Evolutionary conservation across 2,113 vertebrate genomes (phyloP).

Genomic region (Calypte anna): DNA sequence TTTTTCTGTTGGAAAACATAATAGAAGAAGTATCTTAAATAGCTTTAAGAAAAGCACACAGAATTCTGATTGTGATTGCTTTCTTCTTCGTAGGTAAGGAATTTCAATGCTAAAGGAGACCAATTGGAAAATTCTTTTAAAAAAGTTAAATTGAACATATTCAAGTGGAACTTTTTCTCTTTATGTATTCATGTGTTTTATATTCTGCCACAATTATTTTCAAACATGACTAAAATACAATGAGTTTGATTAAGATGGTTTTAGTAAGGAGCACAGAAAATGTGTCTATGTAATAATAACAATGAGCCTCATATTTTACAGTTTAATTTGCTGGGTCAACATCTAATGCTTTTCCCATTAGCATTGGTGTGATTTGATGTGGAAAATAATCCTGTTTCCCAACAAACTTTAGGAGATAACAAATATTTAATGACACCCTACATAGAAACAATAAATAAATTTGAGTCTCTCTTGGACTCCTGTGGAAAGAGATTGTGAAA

Average conservation of each 20-base stretch:
- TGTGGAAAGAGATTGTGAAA: slow-evolving; percentile 80
- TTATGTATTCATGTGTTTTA: slow-evolving; percentile 35
- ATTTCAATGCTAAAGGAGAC: background rate
- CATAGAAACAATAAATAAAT: slow-evolving; percentile 85
- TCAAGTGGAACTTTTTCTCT: slow-evolving; percentile 14
- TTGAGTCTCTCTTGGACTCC: slow-evolving; percentile 80
- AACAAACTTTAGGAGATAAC: slow-evolving; percentile 79
- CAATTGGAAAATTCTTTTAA: background rate
- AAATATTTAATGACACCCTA: slow-evolving; percentile 87
- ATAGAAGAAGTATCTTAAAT: background rate
- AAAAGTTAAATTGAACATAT: slow-evolving; percentile 37
- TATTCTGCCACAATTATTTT: slow-evolving; percentile 45
- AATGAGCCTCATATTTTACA: slow-evolving; percentile 33
- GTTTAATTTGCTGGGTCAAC: slow-evolving; percentile 68
- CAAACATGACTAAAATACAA: slow-evolving; percentile 57
- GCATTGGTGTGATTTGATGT: slow-evolving; percentile 63
- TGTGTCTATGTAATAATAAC: slow-evolving; percentile 36
- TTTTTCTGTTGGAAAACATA: background rate
- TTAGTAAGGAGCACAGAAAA: slow-evolving; percentile 56
- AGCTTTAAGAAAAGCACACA: slow-evolving; percentile 5
- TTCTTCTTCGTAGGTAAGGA: background rate
- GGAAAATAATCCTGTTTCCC: slow-evolving; percentile 72
- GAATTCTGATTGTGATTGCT: background rate
- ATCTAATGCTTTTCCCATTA: slow-evolving; percentile 66
- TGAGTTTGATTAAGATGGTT: slow-evolving; percentile 62